These are phyloP conservation scores for Pandemis cinnamomeana DNA, from an alignment of 2,888 invertebrate species.

Conservation along the genomic window DNA sequence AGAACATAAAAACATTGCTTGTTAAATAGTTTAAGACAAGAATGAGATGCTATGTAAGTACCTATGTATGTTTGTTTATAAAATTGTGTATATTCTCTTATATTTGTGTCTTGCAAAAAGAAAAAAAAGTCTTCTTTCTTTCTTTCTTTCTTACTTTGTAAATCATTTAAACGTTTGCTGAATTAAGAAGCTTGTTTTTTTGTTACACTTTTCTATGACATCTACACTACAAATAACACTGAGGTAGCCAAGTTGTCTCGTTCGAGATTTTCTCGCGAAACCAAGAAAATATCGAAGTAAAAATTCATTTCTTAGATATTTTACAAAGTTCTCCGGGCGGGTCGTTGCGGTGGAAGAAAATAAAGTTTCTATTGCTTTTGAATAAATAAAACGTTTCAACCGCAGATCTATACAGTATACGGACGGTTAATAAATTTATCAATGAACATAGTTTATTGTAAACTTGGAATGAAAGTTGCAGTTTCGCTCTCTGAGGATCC, in stretches of 20 bases:
- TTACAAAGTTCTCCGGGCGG: slow-evolving; percentile 42
- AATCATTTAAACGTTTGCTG: neutral
- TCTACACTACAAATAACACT: neutral
- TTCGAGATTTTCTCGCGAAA: slow-evolving; percentile 16
- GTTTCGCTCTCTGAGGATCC: slow-evolving; percentile 18
- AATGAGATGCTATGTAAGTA: no score
- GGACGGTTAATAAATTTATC: slow-evolving; percentile 41
- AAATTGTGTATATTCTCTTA: no score
- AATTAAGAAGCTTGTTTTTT: neutral
- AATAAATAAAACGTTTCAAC: slow-evolving; percentile 51
- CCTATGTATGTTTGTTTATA: no score
- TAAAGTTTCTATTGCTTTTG: slow-evolving; percentile 53
- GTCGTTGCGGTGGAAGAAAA: slow-evolving; percentile 46
- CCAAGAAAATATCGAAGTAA: slow-evolving; percentile 42
- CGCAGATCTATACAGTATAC: slow-evolving; percentile 40
- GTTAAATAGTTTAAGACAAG: no score
- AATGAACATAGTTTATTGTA: slow-evolving; percentile 40
- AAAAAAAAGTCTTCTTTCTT: no score
- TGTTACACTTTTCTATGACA: neutral
- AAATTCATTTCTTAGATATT: slow-evolving; percentile 44
- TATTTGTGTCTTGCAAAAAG: no score
- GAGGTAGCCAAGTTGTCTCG: neutral
- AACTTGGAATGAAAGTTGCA: slow-evolving; percentile 29
- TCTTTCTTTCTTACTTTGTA: no score
- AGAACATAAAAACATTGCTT: no score